These are phyloP conservation scores for Loris lydekkerianus DNA, from an alignment of 2,797 vertebrate species.

Conservation along the genomic window DNA sequence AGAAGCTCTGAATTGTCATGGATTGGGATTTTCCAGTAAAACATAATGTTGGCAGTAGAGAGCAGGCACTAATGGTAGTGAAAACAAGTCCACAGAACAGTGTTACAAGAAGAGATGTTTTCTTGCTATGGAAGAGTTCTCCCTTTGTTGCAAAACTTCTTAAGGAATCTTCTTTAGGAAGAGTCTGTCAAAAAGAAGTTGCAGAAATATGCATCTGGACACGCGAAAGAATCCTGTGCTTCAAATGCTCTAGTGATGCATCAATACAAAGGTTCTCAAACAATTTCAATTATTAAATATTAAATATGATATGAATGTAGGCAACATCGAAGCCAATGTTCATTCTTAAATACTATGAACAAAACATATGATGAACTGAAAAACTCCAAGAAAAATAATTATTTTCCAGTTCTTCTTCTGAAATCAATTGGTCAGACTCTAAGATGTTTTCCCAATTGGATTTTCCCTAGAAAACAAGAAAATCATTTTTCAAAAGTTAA, in stretches of 20 bases:
- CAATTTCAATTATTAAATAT: constrained; percentile 88
- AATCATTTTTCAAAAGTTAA: constrained; percentile 59
- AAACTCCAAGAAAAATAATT: constrained; percentile 67
- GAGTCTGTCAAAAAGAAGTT: constrained; percentile 78
- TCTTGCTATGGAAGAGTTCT: constrained; percentile 54
- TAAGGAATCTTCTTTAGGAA: constrained; percentile 82
- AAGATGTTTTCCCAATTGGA: constrained; percentile 95
- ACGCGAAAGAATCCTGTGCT: constrained; percentile 78
- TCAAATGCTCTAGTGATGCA: constrained; percentile 85
- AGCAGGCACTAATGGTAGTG: constrained; percentile 87
- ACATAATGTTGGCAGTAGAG: constrained; percentile 80
- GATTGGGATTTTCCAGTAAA: constrained; percentile 75
- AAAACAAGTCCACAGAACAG: constrained; percentile 76
- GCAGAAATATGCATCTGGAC: constrained; percentile 83
- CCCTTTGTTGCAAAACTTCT: constrained; percentile 77
- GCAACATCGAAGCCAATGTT: constrained; percentile 78
- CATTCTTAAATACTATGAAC: constrained; percentile 88
- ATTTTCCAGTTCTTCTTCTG: constrained; percentile 88
- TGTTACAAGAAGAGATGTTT: constrained; percentile 52
- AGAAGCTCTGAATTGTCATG: constrained; percentile 80
- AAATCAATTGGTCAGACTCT: constrained; percentile 75
- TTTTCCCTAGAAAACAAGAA: constrained; percentile 93
- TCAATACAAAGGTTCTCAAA: constrained; percentile 78
- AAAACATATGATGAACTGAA: constrained; percentile 76
- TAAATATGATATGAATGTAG: constrained; percentile 89